Percentiles rank a stretch among this genome's conserved stretches.
Evolutionary conservation across 2,113 vertebrate species (phyloP).

Genomic region (Clarias gariepinus): DNA sequence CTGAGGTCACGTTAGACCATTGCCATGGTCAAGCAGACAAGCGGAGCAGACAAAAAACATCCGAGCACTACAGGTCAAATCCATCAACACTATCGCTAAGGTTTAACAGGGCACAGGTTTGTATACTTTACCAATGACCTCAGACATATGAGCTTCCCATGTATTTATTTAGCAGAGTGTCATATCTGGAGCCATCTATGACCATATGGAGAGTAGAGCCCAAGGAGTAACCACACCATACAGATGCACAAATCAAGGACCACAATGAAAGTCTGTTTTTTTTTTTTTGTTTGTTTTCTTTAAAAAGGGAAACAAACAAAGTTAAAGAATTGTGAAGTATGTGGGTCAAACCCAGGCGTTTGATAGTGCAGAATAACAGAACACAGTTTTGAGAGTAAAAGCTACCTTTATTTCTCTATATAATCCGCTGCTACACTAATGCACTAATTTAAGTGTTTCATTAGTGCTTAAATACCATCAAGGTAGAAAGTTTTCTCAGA

Average conservation of each 20-base stretch:
- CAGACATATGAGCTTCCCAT: conserved; percentile 7
- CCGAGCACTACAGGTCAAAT: conserved; percentile 36
- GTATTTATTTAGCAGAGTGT: conserved; percentile 12
- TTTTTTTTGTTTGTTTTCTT: not conserved
- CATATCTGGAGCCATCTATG: not conserved
- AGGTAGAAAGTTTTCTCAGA: too few relatives aligned
- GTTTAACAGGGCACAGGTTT: not conserved
- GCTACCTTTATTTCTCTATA: too few relatives aligned
- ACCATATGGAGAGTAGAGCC: not conserved
- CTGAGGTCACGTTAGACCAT: conserved; percentile 43
- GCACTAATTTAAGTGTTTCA: too few relatives aligned
- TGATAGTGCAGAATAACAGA: too few relatives aligned
- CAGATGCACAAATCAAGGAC: not conserved
- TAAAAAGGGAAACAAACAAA: not conserved
- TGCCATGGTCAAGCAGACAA: conserved; percentile 51
- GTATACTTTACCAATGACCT: not conserved
- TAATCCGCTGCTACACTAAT: too few relatives aligned
- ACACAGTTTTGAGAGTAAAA: too few relatives aligned
- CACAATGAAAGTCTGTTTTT: not conserved
- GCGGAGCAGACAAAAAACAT: conserved; percentile 27
- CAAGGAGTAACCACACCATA: not conserved
- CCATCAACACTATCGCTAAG: not conserved
- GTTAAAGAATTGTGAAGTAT: not conserved
- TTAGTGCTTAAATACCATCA: too few relatives aligned
- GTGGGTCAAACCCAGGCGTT: not conserved